Evolutionary conservation across 2,888 invertebrate genomes (phyloP).

Genomic region (Sinotaia quadrata): DNA sequence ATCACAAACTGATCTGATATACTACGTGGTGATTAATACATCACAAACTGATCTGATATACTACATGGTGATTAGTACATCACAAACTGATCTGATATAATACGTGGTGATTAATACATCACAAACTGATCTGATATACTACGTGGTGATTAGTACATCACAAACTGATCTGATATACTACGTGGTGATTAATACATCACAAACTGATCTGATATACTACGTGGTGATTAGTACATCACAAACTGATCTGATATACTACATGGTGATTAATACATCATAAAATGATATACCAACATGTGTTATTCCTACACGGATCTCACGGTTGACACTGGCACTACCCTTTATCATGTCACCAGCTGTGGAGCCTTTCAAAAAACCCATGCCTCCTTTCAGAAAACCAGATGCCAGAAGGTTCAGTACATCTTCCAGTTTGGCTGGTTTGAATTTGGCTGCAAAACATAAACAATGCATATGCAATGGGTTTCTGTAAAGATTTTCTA

Average conservation of each 20-base stretch:
- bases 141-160: too few species aligned
- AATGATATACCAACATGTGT: constrained; percentile 91
- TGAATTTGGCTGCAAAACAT: constrained; percentile 53
- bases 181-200: too few species aligned
- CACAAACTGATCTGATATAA: too few species aligned
- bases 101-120: too few species aligned
- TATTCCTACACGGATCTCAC: constrained; percentile 97
- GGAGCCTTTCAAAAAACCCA: constrained; percentile 83
- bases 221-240: neutral
- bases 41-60: too few species aligned
- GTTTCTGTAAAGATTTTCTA: too few species aligned
- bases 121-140: too few species aligned
- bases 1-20: too few species aligned
- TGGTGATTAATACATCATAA: too few species aligned
- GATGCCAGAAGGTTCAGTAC: constrained; percentile 91
- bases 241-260: neutral
- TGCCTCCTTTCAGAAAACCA: constrained; percentile 94
- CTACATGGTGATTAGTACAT: too few species aligned
- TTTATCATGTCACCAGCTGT: constrained; percentile 95
- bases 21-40: too few species aligned
- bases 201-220: too few species aligned
- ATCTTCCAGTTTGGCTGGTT: constrained; percentile 79
- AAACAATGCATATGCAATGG: neutral
- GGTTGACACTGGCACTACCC: constrained; percentile 91
- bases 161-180: neutral